phyloP scores from a whole-genome alignment of 2,797 vertebrate species.

The Dicrostonyx torquatus region DNA sequence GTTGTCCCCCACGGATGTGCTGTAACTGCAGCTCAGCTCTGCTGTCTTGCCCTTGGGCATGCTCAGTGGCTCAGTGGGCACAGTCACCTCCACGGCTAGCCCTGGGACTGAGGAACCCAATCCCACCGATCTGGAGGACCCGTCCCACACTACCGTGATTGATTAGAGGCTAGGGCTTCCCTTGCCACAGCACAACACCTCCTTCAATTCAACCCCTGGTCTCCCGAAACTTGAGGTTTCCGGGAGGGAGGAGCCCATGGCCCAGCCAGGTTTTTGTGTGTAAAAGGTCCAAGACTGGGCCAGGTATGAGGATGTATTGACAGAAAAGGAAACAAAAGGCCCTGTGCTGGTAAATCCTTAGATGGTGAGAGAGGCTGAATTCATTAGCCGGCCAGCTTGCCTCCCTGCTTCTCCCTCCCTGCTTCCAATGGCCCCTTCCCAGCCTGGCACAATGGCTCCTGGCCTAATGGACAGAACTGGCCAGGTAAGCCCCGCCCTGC shows the following conservation, averaged over 20 bases:
- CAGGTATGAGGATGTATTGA: conserved; percentile 58
- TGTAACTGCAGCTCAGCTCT: conserved; percentile 84
- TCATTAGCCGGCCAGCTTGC: accelerated
- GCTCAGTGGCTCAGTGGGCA: conserved; percentile 79
- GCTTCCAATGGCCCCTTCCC: not conserved
- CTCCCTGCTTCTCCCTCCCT: accelerated
- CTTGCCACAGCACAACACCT: not conserved
- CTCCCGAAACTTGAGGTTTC: conserved; percentile 39
- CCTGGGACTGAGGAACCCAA: conserved; percentile 8
- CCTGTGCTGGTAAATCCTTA: not conserved
- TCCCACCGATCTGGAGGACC: not conserved
- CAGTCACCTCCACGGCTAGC: conserved; percentile 78
- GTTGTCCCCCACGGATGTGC: conserved; percentile 77
- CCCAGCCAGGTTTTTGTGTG: not conserved
- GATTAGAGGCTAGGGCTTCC: not conserved
- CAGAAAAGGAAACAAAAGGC: conserved; percentile 15
- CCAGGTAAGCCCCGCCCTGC: not conserved
- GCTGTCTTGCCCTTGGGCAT: conserved; percentile 64
- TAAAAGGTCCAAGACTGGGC: conserved; percentile 55
- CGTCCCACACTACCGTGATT: accelerated
- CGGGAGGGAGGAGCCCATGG: not conserved
- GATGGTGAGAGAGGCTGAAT: not conserved
- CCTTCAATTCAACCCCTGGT: not conserved
- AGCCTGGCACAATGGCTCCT: not conserved
- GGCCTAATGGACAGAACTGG: not conserved